Percentiles rank a stretch among this genome's conserved stretches.
Evolutionary conservation across 1,140 invertebrate genomes (phyloP).

Genomic region (Archegozetes longisetosus): DNA sequence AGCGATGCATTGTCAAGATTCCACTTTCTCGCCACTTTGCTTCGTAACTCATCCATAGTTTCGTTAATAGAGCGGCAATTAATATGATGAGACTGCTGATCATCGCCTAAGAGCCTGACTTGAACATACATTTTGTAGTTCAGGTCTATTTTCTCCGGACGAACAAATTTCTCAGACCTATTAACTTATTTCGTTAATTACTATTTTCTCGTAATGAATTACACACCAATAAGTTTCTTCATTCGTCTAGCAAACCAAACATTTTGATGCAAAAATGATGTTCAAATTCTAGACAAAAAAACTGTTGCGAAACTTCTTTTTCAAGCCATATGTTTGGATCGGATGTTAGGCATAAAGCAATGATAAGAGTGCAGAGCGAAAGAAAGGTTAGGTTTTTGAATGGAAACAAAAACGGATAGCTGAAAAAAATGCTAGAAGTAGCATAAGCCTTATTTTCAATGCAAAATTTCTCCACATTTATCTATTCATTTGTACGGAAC

Average conservation of each 20-base stretch:
- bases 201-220: too few species aligned
- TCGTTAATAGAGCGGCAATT: not conserved
- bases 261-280: not conserved
- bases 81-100: not conserved
- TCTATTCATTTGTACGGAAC: not conserved
- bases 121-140: not conserved
- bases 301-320: too few species aligned
- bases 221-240: too few species aligned
- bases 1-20: not conserved
- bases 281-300: not conserved
- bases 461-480: not conserved
- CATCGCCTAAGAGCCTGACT: not conserved
- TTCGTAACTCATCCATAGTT: not conserved
- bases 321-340: not conserved
- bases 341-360: not conserved
- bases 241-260: too few species aligned
- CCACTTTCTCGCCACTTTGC: not conserved
- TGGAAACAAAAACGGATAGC: not conserved
- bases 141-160: too few species aligned
- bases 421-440: not conserved
- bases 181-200: too few species aligned
- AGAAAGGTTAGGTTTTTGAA: not conserved
- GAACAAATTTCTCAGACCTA: too few species aligned
- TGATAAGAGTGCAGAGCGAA: not conserved
- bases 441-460: not conserved